Base-by-base conservation (phyloP, 2,888 invertebrate genomes). In the Xanthia icteritia region DNA sequence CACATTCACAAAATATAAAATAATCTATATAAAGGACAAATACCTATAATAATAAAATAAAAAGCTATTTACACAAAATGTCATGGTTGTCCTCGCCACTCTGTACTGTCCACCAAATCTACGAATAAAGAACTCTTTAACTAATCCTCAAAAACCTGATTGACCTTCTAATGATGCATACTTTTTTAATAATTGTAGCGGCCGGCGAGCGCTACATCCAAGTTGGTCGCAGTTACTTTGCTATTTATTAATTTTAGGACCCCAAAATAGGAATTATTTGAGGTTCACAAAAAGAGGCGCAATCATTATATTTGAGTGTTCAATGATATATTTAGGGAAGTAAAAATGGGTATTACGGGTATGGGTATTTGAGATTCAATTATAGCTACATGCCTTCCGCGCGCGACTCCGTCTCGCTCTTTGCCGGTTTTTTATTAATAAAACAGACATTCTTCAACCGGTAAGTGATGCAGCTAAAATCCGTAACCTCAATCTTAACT, bases 401-500 rank as follows among this genome's bases (percentile, higher is more conserved):
- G 45, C 45, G 13, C 64, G 15, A 39, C 5, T 8, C 5, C 8
- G 17, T n/a, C 39, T 17, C 39, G 64, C n/a, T 65, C 39, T 65
- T 20, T 42, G 3, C n/a, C 17, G 17, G 39, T 20, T 45, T 73
- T 45, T 27, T n/a, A 17, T 45, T 48, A 58, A 2, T 48, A 75
- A 75, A 48, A 48, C 23, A 48, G 48, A 48, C 23, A 74, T 48
- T 36, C 60, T 23, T 48, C 17, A 51, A 48, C 0, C 5, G 48
- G 75, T 51, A 51, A 76, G 60, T 61, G 48, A 61, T 31, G 23
- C 13, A 76, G 27, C 23, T 60, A 31, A 73, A 75, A 76, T n/a
- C 27, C 13, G 27, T 31, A 75, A 61, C 48, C 61, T 61, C 61
- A 75, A 75, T 48, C 15, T 75, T 31, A 61, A 39, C 23, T 31